Base-by-base conservation (phyloP, 2,113 vertebrate species). In the Cinclus cinclus region DNA sequence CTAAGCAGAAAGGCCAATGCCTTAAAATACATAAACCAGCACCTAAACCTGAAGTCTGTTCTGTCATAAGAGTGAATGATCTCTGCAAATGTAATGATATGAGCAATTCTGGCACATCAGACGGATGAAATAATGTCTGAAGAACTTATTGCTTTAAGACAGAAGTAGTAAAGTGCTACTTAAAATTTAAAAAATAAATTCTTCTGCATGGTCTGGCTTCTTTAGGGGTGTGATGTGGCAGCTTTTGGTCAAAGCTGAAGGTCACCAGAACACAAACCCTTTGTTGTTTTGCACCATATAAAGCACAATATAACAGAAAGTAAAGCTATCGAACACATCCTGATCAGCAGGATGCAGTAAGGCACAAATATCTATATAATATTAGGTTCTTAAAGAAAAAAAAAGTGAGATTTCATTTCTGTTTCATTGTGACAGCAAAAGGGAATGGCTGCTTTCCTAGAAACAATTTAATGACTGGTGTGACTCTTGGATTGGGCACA, bases 281-380 rank as follows among this genome's bases (percentile, higher is more conserved):
- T 63, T 0, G 0, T 62, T 3, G 4, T 50, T 74, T 76, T 56
- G 9, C 3, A 25, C 16, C 7, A 1, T 60, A 25, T 11, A 31
- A 62, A 70, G 27, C 19, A 16, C 49, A 23, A 6, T 37, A 12
- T 11, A 63, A 2, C 12, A 76, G 35, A 46, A 78, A 85, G 12
- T 25, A 82, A 59, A 80, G 11, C 23, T 20, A 4, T 82, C 28
- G 74, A 89, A 27, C 49, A 46, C 31, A 25, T 17, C 15, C 15
- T 74, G 19, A 58, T 42, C n/a, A 78, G 39, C 47, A 42, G 46
- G 27, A n/a, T 8, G 10, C 7, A n/a, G 11, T 30, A 65, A 75
- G 47, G 22, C 15, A 28, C 62, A 50, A 83, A 35, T 64, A 59
- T 18, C 37, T 73, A 5, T 50, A 33, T 7, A 25, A 10, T 46